Base-by-base conservation (phyloP, 1,140 invertebrate genomes). In the Pseudoatta argentina region DNA sequence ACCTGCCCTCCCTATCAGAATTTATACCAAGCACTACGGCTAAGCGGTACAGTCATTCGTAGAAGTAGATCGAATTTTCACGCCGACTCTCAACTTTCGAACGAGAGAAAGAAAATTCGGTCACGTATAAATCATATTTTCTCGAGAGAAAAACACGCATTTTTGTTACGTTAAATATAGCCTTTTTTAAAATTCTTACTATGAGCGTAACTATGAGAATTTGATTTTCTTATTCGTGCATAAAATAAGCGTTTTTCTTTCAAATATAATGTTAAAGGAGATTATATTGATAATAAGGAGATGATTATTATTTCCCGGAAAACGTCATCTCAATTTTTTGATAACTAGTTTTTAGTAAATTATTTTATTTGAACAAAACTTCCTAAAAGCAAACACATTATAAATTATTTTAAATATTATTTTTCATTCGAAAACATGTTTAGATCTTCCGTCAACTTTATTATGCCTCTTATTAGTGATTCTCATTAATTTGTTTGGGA, bases 1-100 rank as follows among this genome's bases (percentile, higher is more conserved):
- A 95, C 94, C 94, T 94, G 94, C 94, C 94, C 91, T 93, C 92
- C 87, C 91, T 94, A 95, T 95, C 93, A 92, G 88, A 92, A 92
- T 91, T 93, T 94, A 91, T 94, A 93, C 93, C 91, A 86, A 91
- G 85, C 82, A 82, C 85, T 88, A 82, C 85, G 76, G 83, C 51
- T 53, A 72, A 73, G 48, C 39, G 79, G 91, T 94, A 94, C 93
- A 93, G 93, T 93, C 93, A 66, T 75, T 83, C 88, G 57, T 90
- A 85, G 85, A 92, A 92, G 87, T 92, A 63, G 67, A 51, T 4
- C 63, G n/a, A 57, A 71, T 55, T 77, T 73, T 83, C 39, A 27
- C 55, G n/a, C n/a, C 21, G 55, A 16, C n/a, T 73, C 59, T 83
- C 8, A 12, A 4, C 39, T 18, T 21, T 16, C 53, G 30, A 44